A percentile compares a stretch with the other conserved stretches of the same genome.
These are phyloP conservation scores for Protodeltote pygarga DNA, from an alignment of 2,888 invertebrate species.

Conservation along the genomic window DNA sequence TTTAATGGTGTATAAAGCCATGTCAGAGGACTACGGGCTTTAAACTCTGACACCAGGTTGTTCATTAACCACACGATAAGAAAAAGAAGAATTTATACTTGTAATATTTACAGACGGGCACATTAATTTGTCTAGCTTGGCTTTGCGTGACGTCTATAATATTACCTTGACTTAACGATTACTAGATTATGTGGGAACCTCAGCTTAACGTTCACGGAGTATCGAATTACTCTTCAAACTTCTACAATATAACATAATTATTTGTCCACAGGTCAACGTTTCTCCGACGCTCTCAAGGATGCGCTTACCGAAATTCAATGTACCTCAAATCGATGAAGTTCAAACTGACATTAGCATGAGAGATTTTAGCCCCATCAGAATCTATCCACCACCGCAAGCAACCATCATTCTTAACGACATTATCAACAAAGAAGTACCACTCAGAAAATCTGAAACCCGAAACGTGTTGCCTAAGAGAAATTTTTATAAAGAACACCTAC, in stretches of 20 bases:
- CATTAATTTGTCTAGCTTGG: too few relatives aligned
- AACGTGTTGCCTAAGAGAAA: conserved; percentile 28
- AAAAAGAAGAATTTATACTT: too few relatives aligned
- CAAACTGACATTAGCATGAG: conserved; percentile 36
- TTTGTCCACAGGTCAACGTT: conserved; percentile 27
- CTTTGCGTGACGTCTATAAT: too few relatives aligned
- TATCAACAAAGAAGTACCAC: background rate
- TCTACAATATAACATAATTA: background rate
- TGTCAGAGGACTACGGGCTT: too few relatives aligned
- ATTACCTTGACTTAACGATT: too few relatives aligned
- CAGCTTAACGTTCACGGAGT: too few relatives aligned
- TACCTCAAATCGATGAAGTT: background rate
- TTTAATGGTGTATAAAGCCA: too few relatives aligned
- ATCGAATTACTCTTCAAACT: too few relatives aligned
- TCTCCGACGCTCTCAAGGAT: conserved; percentile 27
- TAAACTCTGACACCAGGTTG: too few relatives aligned
- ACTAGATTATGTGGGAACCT: too few relatives aligned
- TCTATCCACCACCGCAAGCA: background rate
- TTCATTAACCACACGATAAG: too few relatives aligned
- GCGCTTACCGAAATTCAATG: conserved; percentile 20
- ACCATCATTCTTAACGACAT: background rate
- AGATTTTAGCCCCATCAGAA: conserved; percentile 18
- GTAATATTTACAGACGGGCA: too few relatives aligned
- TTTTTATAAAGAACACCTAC: conserved; percentile 51
- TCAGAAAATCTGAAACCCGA: conserved; percentile 9